Evolutionary conservation across 2,888 invertebrate genomes (phyloP).

Genomic region (Drosophila nr. fundita): DNA sequence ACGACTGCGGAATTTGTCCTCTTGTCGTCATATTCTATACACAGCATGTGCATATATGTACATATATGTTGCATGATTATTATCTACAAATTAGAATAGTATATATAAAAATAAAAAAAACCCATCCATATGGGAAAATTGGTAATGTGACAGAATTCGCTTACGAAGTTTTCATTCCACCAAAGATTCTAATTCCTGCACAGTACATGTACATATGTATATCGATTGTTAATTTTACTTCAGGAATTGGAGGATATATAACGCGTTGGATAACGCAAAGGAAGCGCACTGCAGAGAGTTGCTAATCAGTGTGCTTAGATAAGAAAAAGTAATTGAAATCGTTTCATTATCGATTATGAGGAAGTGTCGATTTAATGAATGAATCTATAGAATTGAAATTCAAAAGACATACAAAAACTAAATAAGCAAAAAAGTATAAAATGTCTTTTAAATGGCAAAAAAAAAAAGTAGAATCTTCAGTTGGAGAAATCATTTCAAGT

Average conservation of each 20-base stretch:
- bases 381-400: not conserved
- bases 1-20: constrained; percentile 57
- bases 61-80: constrained; percentile 12
- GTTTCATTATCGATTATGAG: not conserved
- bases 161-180: not conserved
- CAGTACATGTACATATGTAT: not conserved
- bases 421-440: not conserved
- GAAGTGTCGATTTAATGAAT: not conserved
- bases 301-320: not conserved
- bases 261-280: not conserved
- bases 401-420: not conserved
- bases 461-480: not conserved
- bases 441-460: not conserved
- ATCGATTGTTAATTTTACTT: not conserved
- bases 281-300: not conserved
- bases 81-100: constrained; percentile 19
- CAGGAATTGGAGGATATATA: not conserved
- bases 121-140: constrained; percentile 9
- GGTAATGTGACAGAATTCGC: not conserved
- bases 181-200: not conserved
- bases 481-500: not conserved
- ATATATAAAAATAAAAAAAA: not conserved
- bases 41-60: constrained; percentile 11
- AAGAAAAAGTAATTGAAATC: not conserved
- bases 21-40: constrained; percentile 69